A percentile compares a stretch with the other conserved stretches of the same genome.
Evolutionary conservation across 2,113 vertebrate species (phyloP).

Genomic region (Xenopus tropicalis): DNA sequence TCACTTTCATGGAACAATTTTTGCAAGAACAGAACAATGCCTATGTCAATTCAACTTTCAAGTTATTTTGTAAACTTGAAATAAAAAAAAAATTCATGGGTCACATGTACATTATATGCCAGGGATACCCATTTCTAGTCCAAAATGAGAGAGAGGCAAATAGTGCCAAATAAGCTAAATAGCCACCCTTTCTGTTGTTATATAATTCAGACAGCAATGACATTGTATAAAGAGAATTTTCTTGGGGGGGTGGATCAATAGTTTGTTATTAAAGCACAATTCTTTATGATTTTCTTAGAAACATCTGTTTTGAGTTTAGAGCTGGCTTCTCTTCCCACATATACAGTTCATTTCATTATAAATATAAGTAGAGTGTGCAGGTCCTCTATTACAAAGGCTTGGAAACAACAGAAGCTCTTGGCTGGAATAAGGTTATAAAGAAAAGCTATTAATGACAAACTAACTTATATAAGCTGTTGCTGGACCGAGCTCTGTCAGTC

Average conservation of each 20-base stretch:
- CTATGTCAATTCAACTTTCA: too few relatives aligned
- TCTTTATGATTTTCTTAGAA: neutral
- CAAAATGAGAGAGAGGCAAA: too few relatives aligned
- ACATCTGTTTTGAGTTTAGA: neutral
- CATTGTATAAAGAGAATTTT: too few relatives aligned
- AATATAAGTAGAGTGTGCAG: neutral
- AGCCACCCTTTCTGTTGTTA: too few relatives aligned
- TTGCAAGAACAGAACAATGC: too few relatives aligned
- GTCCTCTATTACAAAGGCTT: neutral
- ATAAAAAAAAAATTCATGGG: too few relatives aligned
- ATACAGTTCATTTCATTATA: neutral
- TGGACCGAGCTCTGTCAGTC: neutral
- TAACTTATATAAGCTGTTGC: neutral
- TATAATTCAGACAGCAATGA: too few relatives aligned
- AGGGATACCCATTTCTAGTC: too few relatives aligned
- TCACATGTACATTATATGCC: too few relatives aligned
- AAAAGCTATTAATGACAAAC: conserved; percentile 1
- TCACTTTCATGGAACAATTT: too few relatives aligned
- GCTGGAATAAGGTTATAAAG: neutral
- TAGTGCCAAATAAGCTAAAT: too few relatives aligned
- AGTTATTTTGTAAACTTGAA: too few relatives aligned
- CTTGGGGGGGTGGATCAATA: neutral
- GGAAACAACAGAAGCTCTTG: neutral
- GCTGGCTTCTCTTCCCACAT: neutral
- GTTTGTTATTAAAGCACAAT: neutral